Base-by-base conservation (phyloP, 2,888 invertebrate genomes). In the Perizoma flavofasciatum region DNA sequence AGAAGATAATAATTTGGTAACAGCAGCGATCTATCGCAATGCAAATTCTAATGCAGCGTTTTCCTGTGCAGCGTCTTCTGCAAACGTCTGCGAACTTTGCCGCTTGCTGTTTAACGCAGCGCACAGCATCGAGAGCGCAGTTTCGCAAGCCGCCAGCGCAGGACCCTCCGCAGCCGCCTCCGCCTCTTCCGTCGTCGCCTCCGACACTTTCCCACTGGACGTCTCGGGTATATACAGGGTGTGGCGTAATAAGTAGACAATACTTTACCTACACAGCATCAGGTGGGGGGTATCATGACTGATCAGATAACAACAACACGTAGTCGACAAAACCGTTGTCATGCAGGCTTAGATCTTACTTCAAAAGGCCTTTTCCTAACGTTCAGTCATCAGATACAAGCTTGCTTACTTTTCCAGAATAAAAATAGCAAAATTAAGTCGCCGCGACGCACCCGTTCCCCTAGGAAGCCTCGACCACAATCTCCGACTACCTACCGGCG, bases 91-190 rank as follows among this genome's bases (percentile, higher is more conserved):
- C 68, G 74, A 86, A 59, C 74, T 92, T 41, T 89, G 89, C 72
- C 77, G 79, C 41, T 76, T 91, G 63, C 75, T 90, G 58, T 80
- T 77, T 78, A 85, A 79, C 72, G 88, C 91, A 9, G 82, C 86
- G 44, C 80, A 78, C 77, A 81, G 85, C 73, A 90, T 89, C 80
- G 81, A 88, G 66, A 84, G 84, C 74, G 90, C 89, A 43, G 74
- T 88, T 63, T 81, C 81, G 45, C 89, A 90, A 66, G 89, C 90
- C 41, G 72, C 82, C 61, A 66, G 61, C 63, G 76, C 69, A 39
- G 37, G 61, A 5, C 59, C 66, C 32, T 60, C 66, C 55, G 51
- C 66, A 65, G 35, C 55, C 57, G 50, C 64, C 54, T 58, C 62
- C 55, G 43, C 61, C 63, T 61, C 68, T 62, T 53, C 61, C 60